Evolutionary conservation across 2,113 vertebrate species (phyloP).

Genomic region (Ifrita kowaldi): DNA sequence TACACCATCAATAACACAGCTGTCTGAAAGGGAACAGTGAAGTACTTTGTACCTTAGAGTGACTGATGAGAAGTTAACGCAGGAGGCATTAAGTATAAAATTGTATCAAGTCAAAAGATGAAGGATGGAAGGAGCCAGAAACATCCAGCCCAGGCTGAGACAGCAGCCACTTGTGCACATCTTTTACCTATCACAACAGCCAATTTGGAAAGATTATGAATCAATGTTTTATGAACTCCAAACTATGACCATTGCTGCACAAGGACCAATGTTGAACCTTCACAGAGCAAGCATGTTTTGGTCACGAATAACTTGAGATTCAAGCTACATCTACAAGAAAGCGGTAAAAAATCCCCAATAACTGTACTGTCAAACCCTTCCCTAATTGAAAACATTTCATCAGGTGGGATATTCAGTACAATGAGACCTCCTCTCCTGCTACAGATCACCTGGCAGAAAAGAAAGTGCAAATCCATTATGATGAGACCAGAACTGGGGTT

Average conservation of each 20-base stretch:
- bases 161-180: neutral
- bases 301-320: neutral
- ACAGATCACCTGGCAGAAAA: neutral
- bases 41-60: neutral
- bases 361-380: neutral
- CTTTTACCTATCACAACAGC: neutral
- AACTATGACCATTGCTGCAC: neutral
- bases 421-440: neutral
- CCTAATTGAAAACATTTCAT: neutral
- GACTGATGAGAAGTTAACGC: accelerated
- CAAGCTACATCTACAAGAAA: neutral
- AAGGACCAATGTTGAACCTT: neutral
- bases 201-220: neutral
- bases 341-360: neutral
- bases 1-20: neutral
- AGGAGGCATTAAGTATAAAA: neutral
- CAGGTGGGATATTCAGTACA: neutral
- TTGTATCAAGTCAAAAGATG: neutral
- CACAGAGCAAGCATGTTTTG: neutral
- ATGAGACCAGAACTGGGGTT: accelerated
- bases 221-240: neutral
- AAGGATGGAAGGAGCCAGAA: neutral
- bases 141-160: neutral
- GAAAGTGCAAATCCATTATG: neutral
- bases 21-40: neutral